A percentile compares a stretch with the other conserved stretches of the same genome.
phyloP scores from a whole-genome alignment of 2,797 vertebrate genomes.

The Peromyscus melanophrys region DNA sequence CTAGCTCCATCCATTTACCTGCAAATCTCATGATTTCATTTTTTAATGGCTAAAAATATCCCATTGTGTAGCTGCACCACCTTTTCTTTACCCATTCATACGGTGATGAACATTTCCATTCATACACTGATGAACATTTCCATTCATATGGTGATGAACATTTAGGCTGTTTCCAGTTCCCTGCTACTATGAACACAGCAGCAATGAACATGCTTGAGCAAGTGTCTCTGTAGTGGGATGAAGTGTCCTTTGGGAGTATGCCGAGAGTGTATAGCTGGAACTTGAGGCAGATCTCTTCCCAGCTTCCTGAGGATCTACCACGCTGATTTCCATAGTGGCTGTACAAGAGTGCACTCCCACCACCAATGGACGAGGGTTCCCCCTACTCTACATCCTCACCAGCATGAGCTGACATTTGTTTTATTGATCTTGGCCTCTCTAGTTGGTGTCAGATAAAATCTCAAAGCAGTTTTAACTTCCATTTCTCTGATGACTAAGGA shows the following conservation, averaged over 20 bases:
- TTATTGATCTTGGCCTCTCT: not conserved
- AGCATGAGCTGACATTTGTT: not conserved
- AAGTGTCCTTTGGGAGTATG: not conserved
- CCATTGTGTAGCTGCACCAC: not conserved
- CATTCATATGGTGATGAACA: too few species aligned
- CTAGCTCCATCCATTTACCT: not conserved
- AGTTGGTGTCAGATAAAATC: not conserved
- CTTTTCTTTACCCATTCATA: not conserved
- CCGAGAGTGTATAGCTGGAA: not conserved
- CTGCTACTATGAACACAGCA: not conserved
- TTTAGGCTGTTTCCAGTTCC: not conserved
- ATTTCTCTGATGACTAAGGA: not conserved
- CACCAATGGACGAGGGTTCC: too few species aligned
- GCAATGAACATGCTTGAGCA: not conserved
- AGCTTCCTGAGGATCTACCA: not conserved
- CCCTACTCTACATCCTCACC: not conserved
- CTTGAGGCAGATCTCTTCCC: not conserved
- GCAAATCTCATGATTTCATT: not conserved
- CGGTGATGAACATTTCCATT: too few species aligned
- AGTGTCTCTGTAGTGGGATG: not conserved
- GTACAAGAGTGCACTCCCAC: not conserved
- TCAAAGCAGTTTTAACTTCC: not conserved
- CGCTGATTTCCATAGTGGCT: not conserved
- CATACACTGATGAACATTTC: too few species aligned
- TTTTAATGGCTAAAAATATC: not conserved